A percentile compares a stretch with the other conserved stretches of the same genome.
Conservation (phyloP, 2,113 vertebrate genomes). For the Ibidorhyncha struthersii region DNA sequence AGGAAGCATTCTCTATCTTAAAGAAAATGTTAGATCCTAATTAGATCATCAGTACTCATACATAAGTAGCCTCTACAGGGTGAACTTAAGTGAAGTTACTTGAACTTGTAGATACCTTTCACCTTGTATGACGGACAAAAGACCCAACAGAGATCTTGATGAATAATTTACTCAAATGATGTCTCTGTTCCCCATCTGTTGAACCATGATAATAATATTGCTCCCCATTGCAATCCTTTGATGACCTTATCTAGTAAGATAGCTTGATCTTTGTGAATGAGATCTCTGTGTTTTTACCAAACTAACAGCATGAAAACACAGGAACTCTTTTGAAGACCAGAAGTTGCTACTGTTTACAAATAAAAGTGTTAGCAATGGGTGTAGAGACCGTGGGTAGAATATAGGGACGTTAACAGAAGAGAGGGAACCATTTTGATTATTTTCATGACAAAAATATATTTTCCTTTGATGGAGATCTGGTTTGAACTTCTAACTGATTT, state of each 20-base stretch:
- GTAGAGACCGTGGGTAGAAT: background rate
- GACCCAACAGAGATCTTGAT: background rate
- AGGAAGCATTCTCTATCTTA: background rate
- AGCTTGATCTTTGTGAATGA: background rate
- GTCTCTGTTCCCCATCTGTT: background rate
- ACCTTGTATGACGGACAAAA: background rate
- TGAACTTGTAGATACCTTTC: background rate
- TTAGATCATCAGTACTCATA: background rate
- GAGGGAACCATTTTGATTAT: background rate
- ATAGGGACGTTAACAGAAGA: background rate
- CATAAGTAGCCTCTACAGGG: background rate
- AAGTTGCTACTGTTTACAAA: background rate
- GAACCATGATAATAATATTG: background rate
- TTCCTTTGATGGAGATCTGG: background rate
- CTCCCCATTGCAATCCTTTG: background rate
- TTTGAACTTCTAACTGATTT: conserved; percentile 10
- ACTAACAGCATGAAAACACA: background rate
- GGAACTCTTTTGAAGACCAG: background rate
- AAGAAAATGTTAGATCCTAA: background rate
- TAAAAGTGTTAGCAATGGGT: background rate
- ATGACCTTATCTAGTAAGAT: background rate
- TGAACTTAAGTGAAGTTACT: background rate
- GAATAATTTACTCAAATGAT: background rate
- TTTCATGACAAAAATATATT: background rate
- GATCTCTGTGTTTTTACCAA: background rate